Conservation (phyloP, 1,140 invertebrate genomes). For the Magallana ariakensis region DNA sequence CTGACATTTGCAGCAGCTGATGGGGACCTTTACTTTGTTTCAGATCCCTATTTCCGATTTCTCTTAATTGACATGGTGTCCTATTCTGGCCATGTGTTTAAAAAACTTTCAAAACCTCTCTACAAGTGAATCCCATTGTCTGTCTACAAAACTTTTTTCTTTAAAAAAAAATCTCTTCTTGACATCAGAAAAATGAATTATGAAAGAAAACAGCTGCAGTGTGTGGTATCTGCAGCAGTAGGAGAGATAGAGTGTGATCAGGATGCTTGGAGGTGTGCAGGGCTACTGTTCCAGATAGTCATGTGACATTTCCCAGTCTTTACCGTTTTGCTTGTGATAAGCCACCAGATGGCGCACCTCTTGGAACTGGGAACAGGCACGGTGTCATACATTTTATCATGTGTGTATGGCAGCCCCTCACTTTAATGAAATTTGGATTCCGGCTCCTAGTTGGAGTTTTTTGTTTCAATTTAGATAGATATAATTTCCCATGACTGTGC, state of each 20-base stretch:
- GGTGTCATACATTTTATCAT: slow-evolving; percentile 43
- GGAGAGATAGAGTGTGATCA: slow-evolving; percentile 26
- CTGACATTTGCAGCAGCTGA: slow-evolving; percentile 28
- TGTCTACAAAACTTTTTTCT: neutral
- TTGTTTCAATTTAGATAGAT: slow-evolving; percentile 39
- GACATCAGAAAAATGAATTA: slow-evolving; percentile 34
- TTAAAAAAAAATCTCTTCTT: neutral
- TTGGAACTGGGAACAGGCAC: slow-evolving; percentile 7
- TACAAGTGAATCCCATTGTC: slow-evolving; percentile 31
- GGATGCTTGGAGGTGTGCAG: slow-evolving; percentile 8
- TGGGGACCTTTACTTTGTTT: neutral
- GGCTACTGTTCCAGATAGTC: slow-evolving; percentile 22
- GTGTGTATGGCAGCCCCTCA: slow-evolving; percentile 36
- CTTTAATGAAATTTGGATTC: slow-evolving; percentile 35
- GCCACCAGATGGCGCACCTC: slow-evolving; percentile 38
- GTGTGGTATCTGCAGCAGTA: slow-evolving; percentile 14
- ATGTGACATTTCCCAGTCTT: slow-evolving; percentile 37
- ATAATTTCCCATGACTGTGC: slow-evolving; percentile 36
- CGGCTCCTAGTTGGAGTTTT: slow-evolving; percentile 33
- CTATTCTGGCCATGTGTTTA: slow-evolving; percentile 8
- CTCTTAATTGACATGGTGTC: slow-evolving; percentile 23
- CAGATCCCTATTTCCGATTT: neutral
- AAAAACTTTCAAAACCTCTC: neutral
- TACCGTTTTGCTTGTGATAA: slow-evolving; percentile 23
- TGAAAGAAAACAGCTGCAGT: slow-evolving; percentile 27